A percentile compares a stretch with the other conserved stretches of the same genome.
These are phyloP conservation scores for Tortricodes alternella DNA, from an alignment of 2,888 invertebrate species.

Conservation along the genomic window DNA sequence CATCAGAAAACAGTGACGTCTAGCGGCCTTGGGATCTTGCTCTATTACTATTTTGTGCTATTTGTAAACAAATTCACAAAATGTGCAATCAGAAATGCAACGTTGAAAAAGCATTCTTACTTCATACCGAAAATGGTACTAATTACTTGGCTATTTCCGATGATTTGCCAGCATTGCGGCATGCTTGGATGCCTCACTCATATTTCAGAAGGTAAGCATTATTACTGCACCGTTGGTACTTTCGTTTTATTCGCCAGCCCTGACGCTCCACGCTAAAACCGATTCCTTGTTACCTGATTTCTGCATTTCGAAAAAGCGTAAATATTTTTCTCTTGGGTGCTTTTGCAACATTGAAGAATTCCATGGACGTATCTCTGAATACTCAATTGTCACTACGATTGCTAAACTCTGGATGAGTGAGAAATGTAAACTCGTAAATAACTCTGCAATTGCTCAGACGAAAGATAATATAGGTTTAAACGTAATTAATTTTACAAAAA, in stretches of 20 bases:
- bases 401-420: not conserved
- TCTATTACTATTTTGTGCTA: not conserved
- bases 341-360: constrained; percentile 71
- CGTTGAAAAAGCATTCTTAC: constrained; percentile 4
- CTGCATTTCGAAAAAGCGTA: constrained; percentile 81
- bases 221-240: constrained; percentile 56
- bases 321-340: constrained; percentile 79
- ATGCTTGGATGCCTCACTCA: constrained; percentile 57
- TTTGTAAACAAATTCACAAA: not conserved
- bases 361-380: constrained; percentile 64
- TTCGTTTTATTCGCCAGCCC: constrained; percentile 73
- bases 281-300: constrained; percentile 82
- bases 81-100: constrained; percentile 7
- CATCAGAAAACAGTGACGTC: too few relatives aligned
- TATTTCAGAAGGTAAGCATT: constrained; percentile 70
- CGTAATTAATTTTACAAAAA: too few relatives aligned
- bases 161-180: constrained; percentile 41
- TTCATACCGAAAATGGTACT: constrained; percentile 28
- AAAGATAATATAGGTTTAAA: too few relatives aligned
- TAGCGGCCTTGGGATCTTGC: too few relatives aligned
- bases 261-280: constrained; percentile 78
- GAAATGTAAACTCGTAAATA: not conserved
- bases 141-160: constrained; percentile 43
- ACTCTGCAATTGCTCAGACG: not conserved
- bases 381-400: constrained; percentile 52